phyloP scores from a whole-genome alignment of 2,113 vertebrate species.

The Gasterosteus nipponicus region DNA sequence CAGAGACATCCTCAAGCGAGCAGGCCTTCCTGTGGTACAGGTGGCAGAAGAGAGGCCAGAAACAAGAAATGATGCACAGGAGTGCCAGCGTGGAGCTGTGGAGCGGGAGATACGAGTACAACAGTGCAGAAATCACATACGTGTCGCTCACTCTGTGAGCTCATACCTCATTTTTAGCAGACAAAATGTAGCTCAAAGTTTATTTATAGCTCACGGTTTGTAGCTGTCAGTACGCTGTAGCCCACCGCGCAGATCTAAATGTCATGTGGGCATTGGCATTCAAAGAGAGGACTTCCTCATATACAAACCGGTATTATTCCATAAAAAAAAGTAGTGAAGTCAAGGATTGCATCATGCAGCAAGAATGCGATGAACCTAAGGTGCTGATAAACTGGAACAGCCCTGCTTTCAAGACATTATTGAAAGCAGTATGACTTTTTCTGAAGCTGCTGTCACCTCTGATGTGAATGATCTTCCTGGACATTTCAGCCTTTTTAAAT shows the following conservation, averaged over 20 bases:
- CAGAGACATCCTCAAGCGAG: constrained; percentile 58
- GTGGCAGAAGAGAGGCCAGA: constrained; percentile 74
- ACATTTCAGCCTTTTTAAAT: constrained; percentile 39
- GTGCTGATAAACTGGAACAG: constrained; percentile 30
- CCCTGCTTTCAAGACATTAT: constrained; percentile 17
- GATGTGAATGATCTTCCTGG: constrained; percentile 47
- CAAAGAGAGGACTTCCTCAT: constrained; percentile 42
- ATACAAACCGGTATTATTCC: constrained; percentile 23
- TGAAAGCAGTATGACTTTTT: constrained; percentile 20
- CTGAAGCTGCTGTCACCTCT: constrained; percentile 27
- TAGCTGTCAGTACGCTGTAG: constrained; percentile 47
- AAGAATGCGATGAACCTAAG: constrained; percentile 38
- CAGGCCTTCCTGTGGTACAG: constrained; percentile 78
- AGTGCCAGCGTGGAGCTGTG: constrained; percentile 83
- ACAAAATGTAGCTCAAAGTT: constrained; percentile 71
- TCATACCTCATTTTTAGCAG: constrained; percentile 72
- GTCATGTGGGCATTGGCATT: constrained; percentile 38
- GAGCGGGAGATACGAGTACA: constrained; percentile 81
- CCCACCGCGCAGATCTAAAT: constrained; percentile 29
- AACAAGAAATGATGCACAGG: constrained; percentile 60
- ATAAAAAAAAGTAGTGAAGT: constrained; percentile 21
- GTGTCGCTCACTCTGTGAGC: constrained; percentile 82
- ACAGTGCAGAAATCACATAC: constrained; percentile 84
- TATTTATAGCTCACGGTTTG: constrained; percentile 47
- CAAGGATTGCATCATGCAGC: constrained; percentile 26